Base-by-base conservation (phyloP, 2,888 invertebrate species). In the Petrolisthes manimaculis region DNA sequence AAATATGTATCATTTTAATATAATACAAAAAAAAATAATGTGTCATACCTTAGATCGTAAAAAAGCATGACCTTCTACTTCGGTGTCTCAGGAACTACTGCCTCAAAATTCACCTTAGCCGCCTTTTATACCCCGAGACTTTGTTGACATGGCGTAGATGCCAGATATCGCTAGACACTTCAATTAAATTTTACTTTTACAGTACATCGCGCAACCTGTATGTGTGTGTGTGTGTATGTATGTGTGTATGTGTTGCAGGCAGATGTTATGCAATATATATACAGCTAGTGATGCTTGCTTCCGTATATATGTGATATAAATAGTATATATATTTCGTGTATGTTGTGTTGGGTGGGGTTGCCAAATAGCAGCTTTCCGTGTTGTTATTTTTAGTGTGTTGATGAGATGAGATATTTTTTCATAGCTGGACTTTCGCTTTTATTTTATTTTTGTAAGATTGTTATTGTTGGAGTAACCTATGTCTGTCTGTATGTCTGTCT, bases 201-300 rank as follows among this genome's bases (percentile, higher is more conserved):
- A 75, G 53, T 24, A 37, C 5, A 4, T 14, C 37, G 37, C 53
- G 75, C 75, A 75, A 51, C 37, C 75, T 75, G 37, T 14, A 14
- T 24, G 14, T 14, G 14, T 75, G 75, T 37, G 75, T 75, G 5
- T 51, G 75, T 37, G 24, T 75, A n/a, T 75, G 24, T n/a, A n/a
- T 75, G n/a, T 75, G 24, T 75, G n/a, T 75, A n/a, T 75, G n/a
- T 75, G 24, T 75, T 21, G n/a, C n/a, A n/a, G n/a, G n/a, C n/a
- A 14, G 24, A 14, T 14, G 8, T 9, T 75, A 75, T 75, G 24
- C n/a, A 75, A 21, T n/a, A n/a, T n/a, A n/a, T n/a, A n/a, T n/a
- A n/a, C n/a, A n/a, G n/a, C n/a, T n/a, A n/a, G n/a, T n/a, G n/a
- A n/a, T n/a, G n/a, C n/a, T n/a, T n/a, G n/a, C n/a, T n/a, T n/a